These are phyloP conservation scores for Triops cancriformis DNA, from an alignment of 1,140 invertebrate genomes.

Conservation along the genomic window DNA sequence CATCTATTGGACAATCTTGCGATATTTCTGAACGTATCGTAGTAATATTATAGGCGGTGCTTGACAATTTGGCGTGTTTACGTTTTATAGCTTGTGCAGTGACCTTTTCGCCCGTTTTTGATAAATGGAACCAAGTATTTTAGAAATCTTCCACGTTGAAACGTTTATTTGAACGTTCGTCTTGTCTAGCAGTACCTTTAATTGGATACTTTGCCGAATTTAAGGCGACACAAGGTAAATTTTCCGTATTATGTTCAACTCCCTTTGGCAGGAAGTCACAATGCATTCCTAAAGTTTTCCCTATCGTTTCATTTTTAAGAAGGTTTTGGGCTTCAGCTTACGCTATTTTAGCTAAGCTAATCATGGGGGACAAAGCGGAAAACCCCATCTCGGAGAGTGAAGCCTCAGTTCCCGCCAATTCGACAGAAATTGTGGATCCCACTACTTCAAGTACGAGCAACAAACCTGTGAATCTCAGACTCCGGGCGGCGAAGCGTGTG, in stretches of 20 bases:
- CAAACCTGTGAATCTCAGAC: not conserved
- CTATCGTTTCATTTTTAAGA: no score
- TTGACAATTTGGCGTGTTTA: conserved; percentile 4
- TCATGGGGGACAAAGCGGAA: not conserved
- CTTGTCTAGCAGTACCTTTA: no score
- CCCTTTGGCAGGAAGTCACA: no score
- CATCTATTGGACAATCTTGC: not conserved
- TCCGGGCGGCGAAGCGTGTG: not conserved
- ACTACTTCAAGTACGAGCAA: not conserved
- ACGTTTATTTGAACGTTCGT: not conserved
- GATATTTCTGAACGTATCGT: not conserved
- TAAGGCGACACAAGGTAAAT: no score
- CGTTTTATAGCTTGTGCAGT: not conserved
- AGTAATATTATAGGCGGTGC: not conserved
- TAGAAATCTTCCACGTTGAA: not conserved
- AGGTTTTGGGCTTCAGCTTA: no score
- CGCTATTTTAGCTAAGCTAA: not conserved
- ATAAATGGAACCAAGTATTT: not conserved
- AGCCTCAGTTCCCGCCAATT: not conserved
- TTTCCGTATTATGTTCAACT: no score
- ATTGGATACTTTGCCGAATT: no score
- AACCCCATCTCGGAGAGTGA: not conserved
- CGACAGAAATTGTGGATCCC: not conserved
- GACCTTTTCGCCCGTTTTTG: not conserved
- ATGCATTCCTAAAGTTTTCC: no score